Percentiles rank a stretch among this genome's conserved stretches.
Evolutionary conservation across 2,113 vertebrate genomes (phyloP).

Genomic region (Rutilus rutilus): DNA sequence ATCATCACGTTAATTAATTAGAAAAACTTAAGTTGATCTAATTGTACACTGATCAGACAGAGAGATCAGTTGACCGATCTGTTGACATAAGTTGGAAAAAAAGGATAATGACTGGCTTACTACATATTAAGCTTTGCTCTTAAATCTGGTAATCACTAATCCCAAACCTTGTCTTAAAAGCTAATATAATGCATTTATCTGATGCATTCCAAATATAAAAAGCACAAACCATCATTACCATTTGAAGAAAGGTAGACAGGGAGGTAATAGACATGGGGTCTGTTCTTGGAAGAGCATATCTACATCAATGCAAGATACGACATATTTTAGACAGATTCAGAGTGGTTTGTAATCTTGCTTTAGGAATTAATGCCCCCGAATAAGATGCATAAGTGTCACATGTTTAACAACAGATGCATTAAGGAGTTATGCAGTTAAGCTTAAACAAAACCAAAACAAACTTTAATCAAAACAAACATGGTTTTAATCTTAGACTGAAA

Average conservation of each 20-base stretch:
- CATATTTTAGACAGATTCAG: background rate
- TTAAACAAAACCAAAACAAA: slow-evolving; percentile 16
- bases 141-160: background rate
- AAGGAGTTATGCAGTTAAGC: too few species aligned
- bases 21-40: background rate
- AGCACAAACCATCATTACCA: background rate
- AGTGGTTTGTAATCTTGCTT: slow-evolving; percentile 28
- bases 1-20: background rate
- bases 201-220: background rate
- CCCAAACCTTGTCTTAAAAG: background rate
- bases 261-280: background rate
- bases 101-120: background rate
- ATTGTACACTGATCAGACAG: background rate
- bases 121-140: background rate
- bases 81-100: background rate
- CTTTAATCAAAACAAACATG: slow-evolving; percentile 3
- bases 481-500: background rate
- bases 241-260: background rate
- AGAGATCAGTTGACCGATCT: background rate
- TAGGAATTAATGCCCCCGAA: background rate
- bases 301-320: background rate
- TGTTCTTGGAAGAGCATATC: background rate
- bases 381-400: background rate
- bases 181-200: background rate
- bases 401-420: slow-evolving; percentile 26